Percentiles rank a stretch among this genome's conserved stretches.
phyloP scores from a whole-genome alignment of 2,113 vertebrate genomes.

The Saguinus imperator region DNA sequence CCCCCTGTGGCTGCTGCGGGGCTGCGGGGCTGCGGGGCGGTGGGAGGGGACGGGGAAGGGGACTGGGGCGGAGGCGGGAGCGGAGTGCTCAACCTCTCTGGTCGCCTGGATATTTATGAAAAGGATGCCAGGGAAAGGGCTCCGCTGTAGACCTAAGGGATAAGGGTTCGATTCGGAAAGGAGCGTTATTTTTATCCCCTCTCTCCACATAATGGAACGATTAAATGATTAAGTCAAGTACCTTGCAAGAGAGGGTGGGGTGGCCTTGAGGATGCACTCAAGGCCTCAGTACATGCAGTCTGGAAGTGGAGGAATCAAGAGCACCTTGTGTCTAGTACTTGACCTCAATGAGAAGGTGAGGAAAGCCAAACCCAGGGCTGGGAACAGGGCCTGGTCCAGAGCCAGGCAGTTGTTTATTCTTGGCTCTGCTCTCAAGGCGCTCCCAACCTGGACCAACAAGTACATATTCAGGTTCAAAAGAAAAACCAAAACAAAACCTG shows the following conservation, averaged over 20 bases:
- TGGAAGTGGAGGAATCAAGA: not conserved
- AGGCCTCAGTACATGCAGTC: not conserved
- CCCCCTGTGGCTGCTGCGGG: constrained; percentile 72
- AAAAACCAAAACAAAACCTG: not conserved
- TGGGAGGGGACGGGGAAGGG: not conserved
- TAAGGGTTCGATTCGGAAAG: not conserved
- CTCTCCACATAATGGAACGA: not conserved
- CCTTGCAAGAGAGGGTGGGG: not conserved
- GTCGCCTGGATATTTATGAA: not conserved
- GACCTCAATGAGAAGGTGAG: not conserved
- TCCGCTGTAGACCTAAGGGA: not conserved
- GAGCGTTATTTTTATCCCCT: not conserved
- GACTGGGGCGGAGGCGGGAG: not conserved
- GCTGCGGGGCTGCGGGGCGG: not conserved
- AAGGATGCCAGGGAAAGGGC: not conserved
- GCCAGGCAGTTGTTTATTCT: not conserved
- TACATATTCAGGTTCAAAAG: not conserved
- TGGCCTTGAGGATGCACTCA: not conserved
- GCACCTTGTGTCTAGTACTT: not conserved
- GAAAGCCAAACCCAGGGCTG: not conserved
- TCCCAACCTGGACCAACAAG: not conserved
- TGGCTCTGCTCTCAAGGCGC: not conserved
- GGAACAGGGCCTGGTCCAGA: not conserved
- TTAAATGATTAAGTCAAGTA: not conserved
- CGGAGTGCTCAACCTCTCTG: not conserved